Base-by-base conservation (phyloP, 1,140 invertebrate genomes). In the Argopecten irradians region DNA sequence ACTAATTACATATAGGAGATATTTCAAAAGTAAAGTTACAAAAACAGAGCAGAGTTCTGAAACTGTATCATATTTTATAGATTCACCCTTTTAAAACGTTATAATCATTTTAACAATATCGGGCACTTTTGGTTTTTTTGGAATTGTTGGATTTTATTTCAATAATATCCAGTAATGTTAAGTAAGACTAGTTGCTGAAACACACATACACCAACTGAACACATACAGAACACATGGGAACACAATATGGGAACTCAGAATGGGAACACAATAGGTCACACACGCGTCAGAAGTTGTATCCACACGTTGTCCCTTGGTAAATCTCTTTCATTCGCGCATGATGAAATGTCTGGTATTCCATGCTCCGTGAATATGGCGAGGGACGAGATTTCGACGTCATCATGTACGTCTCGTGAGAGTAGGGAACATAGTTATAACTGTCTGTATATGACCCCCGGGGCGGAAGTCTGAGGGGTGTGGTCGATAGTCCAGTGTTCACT, bases 371-470 rank as follows among this genome's bases (percentile, higher is more conserved):
- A 82, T 92, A 92, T 28, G 92, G 92, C 22, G 92, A 90, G 22
- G 91, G 86, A 35, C 92, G 87, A 28, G 87, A 84, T 86, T 92
- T 92, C 0, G 92, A 82, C 14, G 88, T 90, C 91, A 92, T 91
- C 83, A 92, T 90, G 36, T 92, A 92, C 16, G 92, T 91, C 85
- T 92, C 92, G 55, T 91, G 91, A 39, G 90, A 87, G 83, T 92
- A 92, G 13, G 91, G 91, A 13, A 88, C 89, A 86, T 91, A 92
- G 7, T 89, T 85, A 83, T 92, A 86, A 89, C 90, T 83, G 86
- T 88, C 89, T 41, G 86, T 71, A 84, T 91, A 91, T 16, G 90
- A 89, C 43, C 87, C 85, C 36, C 86, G 41, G 33, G 90, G 35
- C 46, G 91, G 46, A 89, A 91, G 84, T 83, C 92, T 39, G 87